Percentiles rank a stretch among this genome's conserved stretches.
phyloP scores from a whole-genome alignment of 2,113 vertebrate genomes.

The Narcine bancroftii region DNA sequence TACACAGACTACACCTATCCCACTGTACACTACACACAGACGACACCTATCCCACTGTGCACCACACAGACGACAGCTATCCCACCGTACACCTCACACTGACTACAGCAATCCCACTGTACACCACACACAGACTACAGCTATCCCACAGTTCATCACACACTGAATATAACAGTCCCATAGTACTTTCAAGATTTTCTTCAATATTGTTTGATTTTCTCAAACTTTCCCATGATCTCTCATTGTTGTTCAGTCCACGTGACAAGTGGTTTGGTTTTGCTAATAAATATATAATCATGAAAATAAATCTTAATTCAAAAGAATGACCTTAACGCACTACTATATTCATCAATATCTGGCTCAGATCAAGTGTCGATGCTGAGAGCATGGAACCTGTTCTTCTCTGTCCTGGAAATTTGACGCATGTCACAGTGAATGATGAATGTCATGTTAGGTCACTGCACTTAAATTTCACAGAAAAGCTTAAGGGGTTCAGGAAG shows the following conservation, averaged over 20 bases:
- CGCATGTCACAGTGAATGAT: neutral
- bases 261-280: neutral
- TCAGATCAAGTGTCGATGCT: neutral
- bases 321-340: neutral
- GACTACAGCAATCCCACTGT: too few species aligned
- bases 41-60: too few species aligned
- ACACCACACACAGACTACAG: too few species aligned
- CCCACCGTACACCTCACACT: too few species aligned
- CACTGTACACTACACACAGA: too few species aligned
- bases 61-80: too few species aligned
- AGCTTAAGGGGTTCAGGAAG: neutral
- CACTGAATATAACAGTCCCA: too few species aligned
- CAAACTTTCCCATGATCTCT: neutral
- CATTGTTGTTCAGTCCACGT: neutral
- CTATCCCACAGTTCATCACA: too few species aligned
- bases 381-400: neutral
- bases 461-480: neutral
- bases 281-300: neutral
- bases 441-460: neutral
- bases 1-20: too few species aligned
- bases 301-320: neutral
- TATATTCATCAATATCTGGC: neutral
- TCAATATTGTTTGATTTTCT: neutral
- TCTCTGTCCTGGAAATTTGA: neutral
- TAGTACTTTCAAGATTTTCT: too few species aligned